These are phyloP conservation scores for Otis tarda DNA, from an alignment of 2,113 vertebrate genomes.

Conservation along the genomic window DNA sequence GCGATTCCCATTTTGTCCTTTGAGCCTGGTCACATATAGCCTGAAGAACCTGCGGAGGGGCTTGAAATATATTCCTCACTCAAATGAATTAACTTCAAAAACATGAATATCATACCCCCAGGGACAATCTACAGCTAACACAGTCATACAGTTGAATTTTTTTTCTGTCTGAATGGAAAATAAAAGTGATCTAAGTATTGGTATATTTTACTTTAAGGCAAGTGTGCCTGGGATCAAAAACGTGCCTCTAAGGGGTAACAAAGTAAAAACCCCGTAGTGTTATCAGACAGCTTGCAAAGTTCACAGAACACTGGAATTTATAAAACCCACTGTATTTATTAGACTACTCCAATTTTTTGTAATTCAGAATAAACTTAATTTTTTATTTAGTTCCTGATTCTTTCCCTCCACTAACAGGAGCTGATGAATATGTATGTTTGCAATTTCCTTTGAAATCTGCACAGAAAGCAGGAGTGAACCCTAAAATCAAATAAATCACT, in stretches of 20 bases:
- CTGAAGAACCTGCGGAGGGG: not conserved
- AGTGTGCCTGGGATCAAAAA: not conserved
- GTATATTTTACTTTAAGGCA: not conserved
- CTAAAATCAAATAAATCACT: conserved; percentile 45
- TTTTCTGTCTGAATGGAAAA: not conserved
- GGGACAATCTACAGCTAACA: not conserved
- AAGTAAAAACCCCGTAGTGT: not conserved
- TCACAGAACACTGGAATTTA: not conserved
- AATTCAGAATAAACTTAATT: not conserved
- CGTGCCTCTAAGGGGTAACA: not conserved
- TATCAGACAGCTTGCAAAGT: not conserved
- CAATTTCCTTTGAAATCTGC: conserved; percentile 48
- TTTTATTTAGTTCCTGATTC: not conserved
- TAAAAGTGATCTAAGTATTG: not conserved
- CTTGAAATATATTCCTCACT: not conserved
- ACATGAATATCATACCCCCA: not conserved
- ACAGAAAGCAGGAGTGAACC: conserved; percentile 1
- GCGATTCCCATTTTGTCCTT: not conserved
- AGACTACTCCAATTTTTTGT: not conserved
- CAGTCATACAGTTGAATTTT: not conserved
- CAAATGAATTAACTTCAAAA: not conserved
- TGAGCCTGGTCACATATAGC: not conserved
- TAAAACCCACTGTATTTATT: not conserved
- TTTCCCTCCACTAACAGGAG: not conserved
- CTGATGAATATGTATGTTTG: not conserved